Percentiles rank a stretch among this genome's conserved stretches.
phyloP scores from a whole-genome alignment of 2,113 vertebrate species.

The Burhinus bistriatus region DNA sequence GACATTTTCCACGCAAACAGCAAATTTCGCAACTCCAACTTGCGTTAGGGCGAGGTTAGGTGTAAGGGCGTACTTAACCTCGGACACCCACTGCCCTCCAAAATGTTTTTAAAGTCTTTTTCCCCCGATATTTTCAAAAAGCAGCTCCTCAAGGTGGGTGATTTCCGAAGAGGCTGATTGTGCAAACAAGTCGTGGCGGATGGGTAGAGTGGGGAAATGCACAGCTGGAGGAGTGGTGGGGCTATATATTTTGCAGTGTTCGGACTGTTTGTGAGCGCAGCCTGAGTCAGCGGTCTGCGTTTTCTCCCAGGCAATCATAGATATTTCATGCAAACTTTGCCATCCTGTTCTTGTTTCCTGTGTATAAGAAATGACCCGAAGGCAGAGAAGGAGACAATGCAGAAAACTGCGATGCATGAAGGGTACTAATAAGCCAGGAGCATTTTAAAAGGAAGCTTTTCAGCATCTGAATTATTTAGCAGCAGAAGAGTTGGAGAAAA shows the following conservation, averaged over 20 bases:
- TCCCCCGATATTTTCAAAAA: neutral
- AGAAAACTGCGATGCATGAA: neutral
- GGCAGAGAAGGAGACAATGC: neutral
- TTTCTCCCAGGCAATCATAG: conserved; percentile 27
- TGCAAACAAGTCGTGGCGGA: neutral
- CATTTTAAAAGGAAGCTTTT: neutral
- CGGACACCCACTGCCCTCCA: neutral
- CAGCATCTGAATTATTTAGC: neutral
- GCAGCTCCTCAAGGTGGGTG: neutral
- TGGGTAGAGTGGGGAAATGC: neutral
- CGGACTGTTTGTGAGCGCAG: neutral
- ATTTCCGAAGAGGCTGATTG: neutral
- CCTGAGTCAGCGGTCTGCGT: conserved; percentile 8
- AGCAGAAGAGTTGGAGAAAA: neutral
- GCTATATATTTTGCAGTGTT: neutral
- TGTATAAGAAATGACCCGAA: neutral
- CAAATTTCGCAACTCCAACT: neutral
- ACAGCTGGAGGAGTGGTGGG: neutral
- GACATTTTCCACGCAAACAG: neutral
- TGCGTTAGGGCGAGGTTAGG: neutral
- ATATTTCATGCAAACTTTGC: conserved; percentile 21
- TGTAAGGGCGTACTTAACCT: neutral
- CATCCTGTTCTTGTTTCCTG: conserved; percentile 35
- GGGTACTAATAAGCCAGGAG: neutral
- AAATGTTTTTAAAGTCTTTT: neutral